Conservation (phyloP, 2,113 vertebrate species). For the Upupa epops region DNA sequence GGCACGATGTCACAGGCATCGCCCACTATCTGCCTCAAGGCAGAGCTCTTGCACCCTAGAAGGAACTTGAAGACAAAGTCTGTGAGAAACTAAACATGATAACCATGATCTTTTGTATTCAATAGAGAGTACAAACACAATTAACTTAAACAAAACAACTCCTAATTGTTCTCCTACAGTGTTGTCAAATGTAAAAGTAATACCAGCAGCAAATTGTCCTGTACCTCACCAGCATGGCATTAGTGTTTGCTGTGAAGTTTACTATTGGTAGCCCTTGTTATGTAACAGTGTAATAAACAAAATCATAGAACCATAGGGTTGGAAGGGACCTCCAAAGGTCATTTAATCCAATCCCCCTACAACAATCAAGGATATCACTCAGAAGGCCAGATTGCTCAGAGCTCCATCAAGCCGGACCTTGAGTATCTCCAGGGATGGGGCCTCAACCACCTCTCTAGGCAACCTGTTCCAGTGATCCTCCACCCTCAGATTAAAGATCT, state of each 20-base stretch:
- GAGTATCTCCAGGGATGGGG: too few relatives aligned
- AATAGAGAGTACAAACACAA: neutral
- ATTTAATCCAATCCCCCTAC: too few relatives aligned
- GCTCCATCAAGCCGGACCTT: too few relatives aligned
- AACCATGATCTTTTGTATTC: neutral
- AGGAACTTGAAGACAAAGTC: neutral
- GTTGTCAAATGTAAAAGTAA: neutral
- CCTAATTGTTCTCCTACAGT: neutral
- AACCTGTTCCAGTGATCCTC: too few relatives aligned
- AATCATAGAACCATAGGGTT: neutral
- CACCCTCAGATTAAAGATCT: too few relatives aligned
- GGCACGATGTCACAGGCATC: neutral
- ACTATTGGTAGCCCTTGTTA: neutral
- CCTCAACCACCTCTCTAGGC: too few relatives aligned
- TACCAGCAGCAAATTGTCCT: neutral
- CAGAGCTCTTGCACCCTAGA: neutral
- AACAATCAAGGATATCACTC: too few relatives aligned
- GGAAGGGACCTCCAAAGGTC: too few relatives aligned
- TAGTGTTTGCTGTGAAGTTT: neutral
- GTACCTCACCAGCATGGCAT: neutral
- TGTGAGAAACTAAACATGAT: neutral
- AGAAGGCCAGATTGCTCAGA: too few relatives aligned
- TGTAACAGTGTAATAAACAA: constrained; percentile 27
- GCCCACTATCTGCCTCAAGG: neutral
- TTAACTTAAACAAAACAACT: neutral